Evolutionary conservation across 1,140 invertebrate genomes (phyloP).

Genomic region (Battus philenor): DNA sequence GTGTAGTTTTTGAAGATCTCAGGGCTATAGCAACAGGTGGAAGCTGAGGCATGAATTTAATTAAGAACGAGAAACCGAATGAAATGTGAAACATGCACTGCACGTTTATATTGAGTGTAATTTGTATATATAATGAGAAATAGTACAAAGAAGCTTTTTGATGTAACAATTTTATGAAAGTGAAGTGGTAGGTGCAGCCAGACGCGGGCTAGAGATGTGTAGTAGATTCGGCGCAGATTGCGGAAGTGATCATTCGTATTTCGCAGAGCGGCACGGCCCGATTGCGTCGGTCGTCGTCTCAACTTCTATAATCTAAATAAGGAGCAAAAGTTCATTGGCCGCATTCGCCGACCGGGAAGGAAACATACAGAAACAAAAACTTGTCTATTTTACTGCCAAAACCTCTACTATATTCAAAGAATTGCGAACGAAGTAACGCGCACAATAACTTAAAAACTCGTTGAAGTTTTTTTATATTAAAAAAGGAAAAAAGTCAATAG

Average conservation of each 20-base stretch:
- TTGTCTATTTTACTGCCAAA: too few species aligned
- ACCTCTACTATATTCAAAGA: too few species aligned
- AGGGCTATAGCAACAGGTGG: conserved; percentile 16
- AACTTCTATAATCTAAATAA: conserved; percentile 73
- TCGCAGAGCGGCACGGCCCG: conserved; percentile 42
- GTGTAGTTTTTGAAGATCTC: conserved; percentile 10
- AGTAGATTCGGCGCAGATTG: conserved; percentile 42
- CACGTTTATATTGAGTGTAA: not conserved
- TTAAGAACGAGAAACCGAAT: too few species aligned
- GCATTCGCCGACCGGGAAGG: conserved; percentile 47
- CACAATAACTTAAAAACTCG: too few species aligned
- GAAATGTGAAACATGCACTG: too few species aligned
- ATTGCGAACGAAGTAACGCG: too few species aligned
- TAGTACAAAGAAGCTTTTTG: too few species aligned
- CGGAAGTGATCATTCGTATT: conserved; percentile 62
- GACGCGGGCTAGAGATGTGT: conserved; percentile 6
- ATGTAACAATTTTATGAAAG: conserved; percentile 2
- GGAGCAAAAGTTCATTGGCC: conserved; percentile 71
- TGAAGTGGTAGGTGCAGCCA: not conserved
- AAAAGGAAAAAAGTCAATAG: too few species aligned
- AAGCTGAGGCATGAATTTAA: not conserved
- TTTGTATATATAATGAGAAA: not conserved
- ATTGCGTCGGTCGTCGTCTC: conserved; percentile 60
- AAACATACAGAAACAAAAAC: conserved; percentile 39
- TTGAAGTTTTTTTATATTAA: too few species aligned